phyloP scores from a whole-genome alignment of 1,140 invertebrate species.

The Pentalonia nigronervosa region DNA sequence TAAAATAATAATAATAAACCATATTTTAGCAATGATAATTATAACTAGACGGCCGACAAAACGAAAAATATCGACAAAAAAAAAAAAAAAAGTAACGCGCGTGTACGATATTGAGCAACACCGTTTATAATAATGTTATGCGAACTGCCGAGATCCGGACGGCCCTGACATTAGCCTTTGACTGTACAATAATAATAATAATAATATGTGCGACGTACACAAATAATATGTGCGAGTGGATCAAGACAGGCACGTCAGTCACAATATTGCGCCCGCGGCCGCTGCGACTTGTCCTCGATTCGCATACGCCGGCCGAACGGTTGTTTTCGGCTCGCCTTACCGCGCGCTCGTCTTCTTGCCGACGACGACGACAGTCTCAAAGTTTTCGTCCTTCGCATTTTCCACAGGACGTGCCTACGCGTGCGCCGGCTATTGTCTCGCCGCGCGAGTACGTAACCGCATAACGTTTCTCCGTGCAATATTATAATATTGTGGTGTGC shows the following conservation, averaged over 20 bases:
- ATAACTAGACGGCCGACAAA: background rate
- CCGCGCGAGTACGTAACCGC: background rate
- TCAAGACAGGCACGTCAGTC: slow-evolving; percentile 13
- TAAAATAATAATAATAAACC: no score
- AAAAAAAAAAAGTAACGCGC: background rate
- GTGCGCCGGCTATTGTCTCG: background rate
- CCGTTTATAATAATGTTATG: background rate
- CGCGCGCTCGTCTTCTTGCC: background rate
- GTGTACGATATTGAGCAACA: background rate
- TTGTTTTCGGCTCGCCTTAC: slow-evolving; percentile 28
- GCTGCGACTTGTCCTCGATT: slow-evolving; percentile 40
- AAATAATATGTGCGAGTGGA: background rate
- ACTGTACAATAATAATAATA: background rate
- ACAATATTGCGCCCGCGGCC: slow-evolving; percentile 4
- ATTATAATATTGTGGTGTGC: no score
- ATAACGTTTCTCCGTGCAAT: background rate
- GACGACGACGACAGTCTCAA: background rate
- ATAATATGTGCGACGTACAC: background rate
- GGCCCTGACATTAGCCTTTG: slow-evolving; percentile 57
- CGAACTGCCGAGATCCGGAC: background rate
- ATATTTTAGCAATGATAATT: background rate
- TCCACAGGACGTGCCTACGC: background rate
- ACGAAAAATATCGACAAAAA: background rate
- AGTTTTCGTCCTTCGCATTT: slow-evolving; percentile 48
- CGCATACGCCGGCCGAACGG: background rate